A percentile compares a stretch with the other conserved stretches of the same genome.
These are phyloP conservation scores for Uria aalge DNA, from an alignment of 2,113 vertebrate species.

Conservation along the genomic window DNA sequence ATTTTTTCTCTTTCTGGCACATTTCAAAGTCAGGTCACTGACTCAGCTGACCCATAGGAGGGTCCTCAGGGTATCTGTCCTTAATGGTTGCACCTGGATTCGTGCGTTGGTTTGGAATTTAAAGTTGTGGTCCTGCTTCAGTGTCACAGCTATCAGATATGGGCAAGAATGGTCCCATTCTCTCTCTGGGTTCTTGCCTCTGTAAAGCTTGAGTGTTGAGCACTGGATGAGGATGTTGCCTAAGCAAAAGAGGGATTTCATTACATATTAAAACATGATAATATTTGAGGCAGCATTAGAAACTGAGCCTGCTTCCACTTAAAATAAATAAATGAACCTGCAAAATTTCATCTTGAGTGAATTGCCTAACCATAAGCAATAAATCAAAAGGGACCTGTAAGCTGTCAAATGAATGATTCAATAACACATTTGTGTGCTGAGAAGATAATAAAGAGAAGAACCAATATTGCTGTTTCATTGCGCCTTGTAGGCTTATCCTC, in stretches of 20 bases:
- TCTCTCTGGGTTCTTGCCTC: background rate
- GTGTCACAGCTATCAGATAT: background rate
- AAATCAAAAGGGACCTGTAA: background rate
- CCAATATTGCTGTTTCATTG: background rate
- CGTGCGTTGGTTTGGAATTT: background rate
- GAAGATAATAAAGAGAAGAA: slow-evolving; percentile 4
- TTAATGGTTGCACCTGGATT: background rate
- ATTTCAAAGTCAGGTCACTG: background rate
- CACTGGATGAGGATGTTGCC: background rate
- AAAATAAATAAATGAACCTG: background rate
- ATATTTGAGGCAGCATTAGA: background rate
- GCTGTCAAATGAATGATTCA: background rate
- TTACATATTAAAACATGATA: background rate
- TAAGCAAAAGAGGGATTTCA: background rate
- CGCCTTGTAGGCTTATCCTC: background rate
- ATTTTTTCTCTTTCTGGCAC: background rate
- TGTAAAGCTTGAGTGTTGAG: background rate
- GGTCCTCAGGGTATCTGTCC: background rate
- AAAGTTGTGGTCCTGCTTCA: background rate
- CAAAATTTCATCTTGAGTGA: background rate
- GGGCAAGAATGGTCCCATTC: background rate
- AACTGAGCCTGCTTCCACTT: background rate
- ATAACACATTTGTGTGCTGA: background rate
- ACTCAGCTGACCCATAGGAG: background rate
- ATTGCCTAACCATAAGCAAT: background rate